phyloP scores from a whole-genome alignment of 1,140 invertebrate species.

The Drosophila ambigua region DNA sequence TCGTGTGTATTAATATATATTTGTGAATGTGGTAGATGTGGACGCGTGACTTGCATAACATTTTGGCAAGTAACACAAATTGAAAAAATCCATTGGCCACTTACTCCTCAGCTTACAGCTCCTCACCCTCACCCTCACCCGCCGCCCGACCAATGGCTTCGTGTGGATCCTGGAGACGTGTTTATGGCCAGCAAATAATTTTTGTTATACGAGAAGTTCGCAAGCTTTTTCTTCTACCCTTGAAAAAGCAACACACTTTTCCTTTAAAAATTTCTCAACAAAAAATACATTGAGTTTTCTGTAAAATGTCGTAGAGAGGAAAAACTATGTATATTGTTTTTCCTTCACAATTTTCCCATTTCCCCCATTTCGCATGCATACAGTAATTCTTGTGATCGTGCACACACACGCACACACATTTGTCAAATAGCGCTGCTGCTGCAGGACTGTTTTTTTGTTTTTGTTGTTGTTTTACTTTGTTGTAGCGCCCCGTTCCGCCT shows the following conservation, averaged over 20 bases:
- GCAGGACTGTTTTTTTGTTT: conserved; percentile 30
- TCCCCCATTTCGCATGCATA: too few relatives aligned
- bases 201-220: conserved; percentile 18
- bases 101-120: conserved; percentile 39
- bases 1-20: conserved; percentile 11
- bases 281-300: too few relatives aligned
- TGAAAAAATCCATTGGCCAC: conserved; percentile 76
- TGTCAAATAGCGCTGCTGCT: neutral
- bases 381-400: too few relatives aligned
- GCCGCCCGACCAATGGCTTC: too few relatives aligned
- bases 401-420: too few relatives aligned
- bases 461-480: conserved; percentile 4
- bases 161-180: conserved; percentile 38
- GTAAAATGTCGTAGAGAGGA: too few relatives aligned
- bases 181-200: conserved; percentile 47
- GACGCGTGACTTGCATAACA: conserved; percentile 75
- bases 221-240: neutral
- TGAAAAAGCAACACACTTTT: conserved; percentile 3
- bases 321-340: too few relatives aligned
- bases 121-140: conserved; percentile 15
- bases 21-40: conserved; percentile 36
- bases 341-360: too few relatives aligned
- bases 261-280: neutral
- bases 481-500: neutral
- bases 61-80: conserved; percentile 66